A percentile compares a stretch with the other conserved stretches of the same genome.
Conservation (phyloP, 1,140 invertebrate genomes). For the Neelides sp. region DNA sequence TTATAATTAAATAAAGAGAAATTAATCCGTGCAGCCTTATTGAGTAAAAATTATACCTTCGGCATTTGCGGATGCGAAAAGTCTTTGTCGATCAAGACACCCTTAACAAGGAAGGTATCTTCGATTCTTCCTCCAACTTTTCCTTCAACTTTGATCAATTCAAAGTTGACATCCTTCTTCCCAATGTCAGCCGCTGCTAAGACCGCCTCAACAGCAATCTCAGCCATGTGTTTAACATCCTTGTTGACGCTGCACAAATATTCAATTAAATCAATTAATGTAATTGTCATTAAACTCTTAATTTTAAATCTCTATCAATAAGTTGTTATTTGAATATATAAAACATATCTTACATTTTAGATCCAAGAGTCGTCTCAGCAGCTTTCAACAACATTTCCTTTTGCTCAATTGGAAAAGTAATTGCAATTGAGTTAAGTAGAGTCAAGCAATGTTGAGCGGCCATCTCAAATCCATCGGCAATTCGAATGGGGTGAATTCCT, state of each 20-base stretch:
- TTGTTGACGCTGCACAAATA: slow-evolving; percentile 52
- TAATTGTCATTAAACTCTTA: neutral
- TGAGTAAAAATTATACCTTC: slow-evolving; percentile 46
- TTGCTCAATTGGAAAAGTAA: slow-evolving; percentile 71
- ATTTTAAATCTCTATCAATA: neutral
- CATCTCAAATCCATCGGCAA: slow-evolving; percentile 97
- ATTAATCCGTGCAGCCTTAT: slow-evolving; percentile 8
- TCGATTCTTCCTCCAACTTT: slow-evolving; percentile 96
- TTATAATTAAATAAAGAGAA: slow-evolving; percentile 1
- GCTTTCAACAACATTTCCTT: slow-evolving; percentile 81
- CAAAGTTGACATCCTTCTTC: slow-evolving; percentile 94
- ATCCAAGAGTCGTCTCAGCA: slow-evolving; percentile 96
- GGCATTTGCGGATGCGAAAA: slow-evolving; percentile 99
- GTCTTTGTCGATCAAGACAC: slow-evolving; percentile 96
- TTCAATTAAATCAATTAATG: neutral
- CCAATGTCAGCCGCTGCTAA: slow-evolving; percentile 86
- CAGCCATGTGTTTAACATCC: slow-evolving; percentile 90
- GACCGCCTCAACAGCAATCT: slow-evolving; percentile 95
- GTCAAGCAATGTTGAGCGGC: slow-evolving; percentile 81
- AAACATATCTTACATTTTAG: slow-evolving; percentile 69
- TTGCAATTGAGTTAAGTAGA: slow-evolving; percentile 76
- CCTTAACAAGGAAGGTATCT: slow-evolving; percentile 90
- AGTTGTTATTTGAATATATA: too few species aligned
- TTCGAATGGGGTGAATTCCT: slow-evolving; percentile 89
- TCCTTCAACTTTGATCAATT: slow-evolving; percentile 95